Conservation (phyloP, 2,888 invertebrate species). For the Eristalinus sepulchralis region DNA sequence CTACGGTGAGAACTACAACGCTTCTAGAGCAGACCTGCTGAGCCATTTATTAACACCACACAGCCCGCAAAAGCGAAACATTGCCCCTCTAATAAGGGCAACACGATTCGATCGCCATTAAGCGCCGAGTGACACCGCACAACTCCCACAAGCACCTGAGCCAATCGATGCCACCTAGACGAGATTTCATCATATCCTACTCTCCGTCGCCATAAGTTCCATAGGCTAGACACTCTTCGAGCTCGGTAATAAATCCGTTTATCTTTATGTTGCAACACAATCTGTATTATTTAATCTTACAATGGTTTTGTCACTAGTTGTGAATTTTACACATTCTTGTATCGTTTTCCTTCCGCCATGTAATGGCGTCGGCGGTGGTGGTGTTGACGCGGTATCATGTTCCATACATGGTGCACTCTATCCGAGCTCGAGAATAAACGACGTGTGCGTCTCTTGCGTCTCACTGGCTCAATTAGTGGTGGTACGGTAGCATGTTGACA, state of each 20-base stretch:
- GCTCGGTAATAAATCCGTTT: constrained; percentile 56
- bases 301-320: constrained; percentile 67
- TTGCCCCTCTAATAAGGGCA: constrained; percentile 42
- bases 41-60: constrained; percentile 28
- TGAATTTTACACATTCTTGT: constrained; percentile 65
- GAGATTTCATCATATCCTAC: constrained; percentile 42
- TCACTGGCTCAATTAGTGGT: constrained; percentile 39
- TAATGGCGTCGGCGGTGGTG: neutral
- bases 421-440: constrained; percentile 40
- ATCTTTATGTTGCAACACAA: constrained; percentile 60
- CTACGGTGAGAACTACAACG: constrained; percentile 14
- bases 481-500: constrained; percentile 13
- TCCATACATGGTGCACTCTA: constrained; percentile 15
- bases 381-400: constrained; percentile 12
- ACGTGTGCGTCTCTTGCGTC: constrained; percentile 31
- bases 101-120: constrained; percentile 13
- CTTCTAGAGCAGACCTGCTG: constrained; percentile 5
- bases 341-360: constrained; percentile 57
- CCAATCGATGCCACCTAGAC: constrained; percentile 39
- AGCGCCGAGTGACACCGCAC: constrained; percentile 7
- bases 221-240: neutral
- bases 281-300: constrained; percentile 64
- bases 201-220: neutral
- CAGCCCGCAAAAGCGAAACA: constrained; percentile 24
- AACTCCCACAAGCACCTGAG: constrained; percentile 10